Conservation (phyloP, 2,113 vertebrate genomes). For the Copsychus sechellarum region DNA sequence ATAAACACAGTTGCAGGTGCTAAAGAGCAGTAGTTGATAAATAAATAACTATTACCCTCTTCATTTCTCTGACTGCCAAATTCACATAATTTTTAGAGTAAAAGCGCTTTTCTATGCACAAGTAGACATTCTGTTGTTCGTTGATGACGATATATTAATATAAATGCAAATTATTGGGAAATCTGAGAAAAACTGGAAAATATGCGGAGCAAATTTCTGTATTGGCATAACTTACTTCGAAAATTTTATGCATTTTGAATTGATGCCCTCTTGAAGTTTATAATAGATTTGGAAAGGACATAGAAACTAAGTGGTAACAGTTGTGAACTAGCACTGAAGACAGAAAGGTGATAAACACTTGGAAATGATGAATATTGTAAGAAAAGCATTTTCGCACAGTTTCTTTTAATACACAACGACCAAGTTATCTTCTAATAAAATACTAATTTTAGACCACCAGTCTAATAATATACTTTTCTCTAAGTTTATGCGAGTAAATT, state of each 20-base stretch:
- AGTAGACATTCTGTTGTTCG: not conserved
- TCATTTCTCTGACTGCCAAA: not conserved
- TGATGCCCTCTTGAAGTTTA: not conserved
- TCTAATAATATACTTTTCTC: not conserved
- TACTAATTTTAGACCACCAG: not conserved
- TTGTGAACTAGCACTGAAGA: not conserved
- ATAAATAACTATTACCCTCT: not conserved
- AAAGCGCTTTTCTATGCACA: not conserved
- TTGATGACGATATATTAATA: not conserved
- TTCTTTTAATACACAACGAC: not conserved
- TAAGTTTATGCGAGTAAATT: not conserved
- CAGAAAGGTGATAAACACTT: not conserved
- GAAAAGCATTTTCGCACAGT: not conserved
- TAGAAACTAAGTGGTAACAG: not conserved
- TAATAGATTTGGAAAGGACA: not conserved
- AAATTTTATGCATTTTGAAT: not conserved
- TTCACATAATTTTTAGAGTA: not conserved
- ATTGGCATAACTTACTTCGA: not conserved
- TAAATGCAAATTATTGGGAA: not conserved
- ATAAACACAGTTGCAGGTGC: not conserved
- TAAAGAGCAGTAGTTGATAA: not conserved
- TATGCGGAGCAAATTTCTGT: not conserved
- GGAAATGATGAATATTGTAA: not conserved
- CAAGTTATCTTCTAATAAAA: not conserved
- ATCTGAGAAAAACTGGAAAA: not conserved